phyloP scores from a whole-genome alignment of 2,888 invertebrate genomes.

The Andrena marginata region DNA sequence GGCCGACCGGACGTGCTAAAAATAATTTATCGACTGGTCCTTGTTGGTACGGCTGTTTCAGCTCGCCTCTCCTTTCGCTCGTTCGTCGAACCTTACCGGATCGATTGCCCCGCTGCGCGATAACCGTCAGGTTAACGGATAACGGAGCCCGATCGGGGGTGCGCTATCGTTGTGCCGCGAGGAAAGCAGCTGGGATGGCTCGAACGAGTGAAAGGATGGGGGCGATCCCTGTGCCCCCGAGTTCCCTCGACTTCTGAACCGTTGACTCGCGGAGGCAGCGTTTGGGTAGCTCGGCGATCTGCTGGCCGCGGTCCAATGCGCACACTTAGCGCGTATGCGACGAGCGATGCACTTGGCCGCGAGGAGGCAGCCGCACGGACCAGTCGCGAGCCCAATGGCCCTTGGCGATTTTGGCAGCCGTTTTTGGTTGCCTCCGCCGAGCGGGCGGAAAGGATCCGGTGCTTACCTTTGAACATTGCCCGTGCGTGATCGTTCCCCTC shows the following conservation, averaged over 20 bases:
- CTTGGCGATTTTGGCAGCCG: conserved; percentile 13
- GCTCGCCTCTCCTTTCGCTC: conserved; percentile 26
- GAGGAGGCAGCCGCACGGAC: neutral
- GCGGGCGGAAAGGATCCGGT: neutral
- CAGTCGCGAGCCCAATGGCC: conserved; percentile 15
- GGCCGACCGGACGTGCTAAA: conserved; percentile 64
- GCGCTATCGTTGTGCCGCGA: neutral
- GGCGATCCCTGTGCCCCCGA: no score
- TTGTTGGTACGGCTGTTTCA: conserved; percentile 56
- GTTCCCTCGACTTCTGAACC: conserved; percentile 22
- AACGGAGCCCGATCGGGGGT: neutral
- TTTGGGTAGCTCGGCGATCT: neutral
- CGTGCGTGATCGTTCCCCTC: neutral
- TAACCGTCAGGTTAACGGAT: neutral
- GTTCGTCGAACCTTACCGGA: conserved; percentile 60
- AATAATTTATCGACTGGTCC: conserved; percentile 74
- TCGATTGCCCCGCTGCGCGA: conserved; percentile 32
- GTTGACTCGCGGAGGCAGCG: neutral
- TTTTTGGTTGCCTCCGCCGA: neutral
- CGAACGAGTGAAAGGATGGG: no score
- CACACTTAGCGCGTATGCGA: neutral
- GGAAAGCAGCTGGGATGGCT: neutral
- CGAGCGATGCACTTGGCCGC: conserved; percentile 36
- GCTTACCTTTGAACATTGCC: neutral
- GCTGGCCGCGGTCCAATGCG: conserved; percentile 30